phyloP scores from a whole-genome alignment of 2,888 invertebrate species.

The Xylota sylvarum region DNA sequence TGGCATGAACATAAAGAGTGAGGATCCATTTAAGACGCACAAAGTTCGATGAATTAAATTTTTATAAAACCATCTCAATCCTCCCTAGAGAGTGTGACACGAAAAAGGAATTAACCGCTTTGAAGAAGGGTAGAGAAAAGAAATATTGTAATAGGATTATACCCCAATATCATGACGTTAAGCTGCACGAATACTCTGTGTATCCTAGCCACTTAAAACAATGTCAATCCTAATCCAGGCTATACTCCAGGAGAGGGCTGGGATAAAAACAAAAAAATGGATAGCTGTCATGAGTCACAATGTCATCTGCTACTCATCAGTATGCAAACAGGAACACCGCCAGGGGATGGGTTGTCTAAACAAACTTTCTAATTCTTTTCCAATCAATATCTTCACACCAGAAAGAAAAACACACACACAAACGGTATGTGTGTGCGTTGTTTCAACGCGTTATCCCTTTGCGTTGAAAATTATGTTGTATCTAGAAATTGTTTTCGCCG shows the following conservation, averaged over 20 bases:
- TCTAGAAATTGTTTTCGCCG: slow-evolving; percentile 65
- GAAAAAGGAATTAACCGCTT: slow-evolving; percentile 48
- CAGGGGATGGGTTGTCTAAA: slow-evolving; percentile 10
- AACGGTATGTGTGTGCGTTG: not conserved
- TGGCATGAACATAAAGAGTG: not conserved
- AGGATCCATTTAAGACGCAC: slow-evolving; percentile 29
- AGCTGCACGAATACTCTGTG: slow-evolving; percentile 24
- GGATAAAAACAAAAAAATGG: not conserved
- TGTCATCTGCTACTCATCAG: slow-evolving; percentile 47
- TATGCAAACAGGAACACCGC: slow-evolving; percentile 68
- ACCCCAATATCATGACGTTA: slow-evolving; percentile 29
- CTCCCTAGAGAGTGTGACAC: slow-evolving; percentile 48
- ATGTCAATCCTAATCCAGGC: slow-evolving; percentile 65
- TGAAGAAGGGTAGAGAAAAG: slow-evolving; percentile 11
- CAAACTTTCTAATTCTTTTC: slow-evolving; percentile 64
- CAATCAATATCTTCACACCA: slow-evolving; percentile 72
- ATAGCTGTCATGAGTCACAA: slow-evolving; percentile 36
- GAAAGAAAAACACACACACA: slow-evolving; percentile 17
- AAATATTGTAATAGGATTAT: slow-evolving; percentile 26
- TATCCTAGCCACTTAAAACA: slow-evolving; percentile 61
- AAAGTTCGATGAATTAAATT: slow-evolving; percentile 65
- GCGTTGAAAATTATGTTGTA: slow-evolving; percentile 55
- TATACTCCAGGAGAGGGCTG: not conserved
- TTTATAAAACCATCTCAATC: slow-evolving; percentile 59
- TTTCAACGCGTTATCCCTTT: slow-evolving; percentile 17